phyloP scores from a whole-genome alignment of 1,140 invertebrate genomes.

The Heliconius hewitsoni region DNA sequence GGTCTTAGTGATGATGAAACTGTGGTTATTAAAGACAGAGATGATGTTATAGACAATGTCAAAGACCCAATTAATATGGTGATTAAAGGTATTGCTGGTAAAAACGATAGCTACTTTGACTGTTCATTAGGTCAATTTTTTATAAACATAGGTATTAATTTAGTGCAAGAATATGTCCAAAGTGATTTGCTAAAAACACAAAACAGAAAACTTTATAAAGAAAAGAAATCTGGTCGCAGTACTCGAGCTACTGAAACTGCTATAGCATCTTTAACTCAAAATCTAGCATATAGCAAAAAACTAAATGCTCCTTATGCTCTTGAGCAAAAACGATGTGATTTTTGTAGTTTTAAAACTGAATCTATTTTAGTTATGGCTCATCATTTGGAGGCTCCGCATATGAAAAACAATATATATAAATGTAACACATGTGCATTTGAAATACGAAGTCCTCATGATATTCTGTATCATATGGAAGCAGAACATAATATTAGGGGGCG shows the following conservation, averaged over 20 bases:
- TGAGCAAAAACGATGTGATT: slow-evolving; percentile 91
- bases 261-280: slow-evolving; percentile 90
- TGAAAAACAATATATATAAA: slow-evolving; percentile 92
- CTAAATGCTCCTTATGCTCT: slow-evolving; percentile 93
- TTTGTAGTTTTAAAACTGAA: slow-evolving; percentile 96
- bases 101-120: slow-evolving; percentile 88
- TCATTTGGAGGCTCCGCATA: slow-evolving; percentile 95
- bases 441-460: slow-evolving; percentile 92
- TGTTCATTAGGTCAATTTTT: slow-evolving; percentile 95
- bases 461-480: slow-evolving; percentile 95
- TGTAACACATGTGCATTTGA: slow-evolving; percentile 94
- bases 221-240: slow-evolving; percentile 83
- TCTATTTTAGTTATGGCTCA: slow-evolving; percentile 93
- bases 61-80: slow-evolving; percentile 79
- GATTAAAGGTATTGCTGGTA: slow-evolving; percentile 66
- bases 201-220: slow-evolving; percentile 88
- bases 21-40: slow-evolving; percentile 82
- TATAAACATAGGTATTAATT: slow-evolving; percentile 94
- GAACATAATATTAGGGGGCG: slow-evolving; percentile 92
- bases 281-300: slow-evolving; percentile 92
- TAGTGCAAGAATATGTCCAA: slow-evolving; percentile 96
- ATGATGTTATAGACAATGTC: slow-evolving; percentile 76
- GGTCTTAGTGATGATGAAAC: slow-evolving; percentile 77
- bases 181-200: slow-evolving; percentile 93
- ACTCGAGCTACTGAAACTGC: slow-evolving; percentile 89